Conservation (phyloP, 2,113 vertebrate genomes). For the Phrynosoma platyrhinos region DNA sequence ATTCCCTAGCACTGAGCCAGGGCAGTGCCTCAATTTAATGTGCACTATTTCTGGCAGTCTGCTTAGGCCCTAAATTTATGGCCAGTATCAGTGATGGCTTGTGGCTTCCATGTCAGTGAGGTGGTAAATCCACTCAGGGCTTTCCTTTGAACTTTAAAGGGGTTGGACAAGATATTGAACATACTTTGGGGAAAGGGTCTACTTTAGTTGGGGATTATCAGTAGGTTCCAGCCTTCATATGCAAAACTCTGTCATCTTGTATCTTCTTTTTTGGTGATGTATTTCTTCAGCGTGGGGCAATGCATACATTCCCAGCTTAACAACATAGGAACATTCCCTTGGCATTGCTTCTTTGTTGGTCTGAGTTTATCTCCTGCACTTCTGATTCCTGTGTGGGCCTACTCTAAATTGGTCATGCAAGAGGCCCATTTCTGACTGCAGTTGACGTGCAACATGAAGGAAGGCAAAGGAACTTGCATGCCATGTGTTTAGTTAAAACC, state of each 20-base stretch:
- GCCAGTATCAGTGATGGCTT: no score
- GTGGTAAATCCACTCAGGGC: no score
- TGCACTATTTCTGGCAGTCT: no score
- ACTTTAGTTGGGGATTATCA: no score
- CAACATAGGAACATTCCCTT: background rate
- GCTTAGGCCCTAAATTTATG: no score
- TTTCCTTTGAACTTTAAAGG: no score
- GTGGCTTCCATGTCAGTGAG: no score
- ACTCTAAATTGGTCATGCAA: background rate
- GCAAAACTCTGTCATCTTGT: background rate
- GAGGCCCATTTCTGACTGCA: background rate
- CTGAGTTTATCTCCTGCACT: background rate
- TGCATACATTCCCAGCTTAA: background rate
- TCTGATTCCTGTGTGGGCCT: background rate
- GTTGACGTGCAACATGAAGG: background rate
- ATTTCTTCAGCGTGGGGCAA: background rate
- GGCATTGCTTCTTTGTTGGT: background rate
- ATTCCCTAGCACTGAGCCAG: no score
- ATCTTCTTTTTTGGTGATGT: background rate
- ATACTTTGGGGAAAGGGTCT: no score
- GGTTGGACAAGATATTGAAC: no score
- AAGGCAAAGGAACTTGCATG: background rate
- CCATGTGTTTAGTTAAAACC: background rate
- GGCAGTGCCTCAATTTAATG: no score
- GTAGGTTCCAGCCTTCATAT: background rate